A percentile compares a stretch with the other conserved stretches of the same genome.
These are phyloP conservation scores for Castor canadensis DNA, from an alignment of 2,113 vertebrate genomes.

Conservation along the genomic window DNA sequence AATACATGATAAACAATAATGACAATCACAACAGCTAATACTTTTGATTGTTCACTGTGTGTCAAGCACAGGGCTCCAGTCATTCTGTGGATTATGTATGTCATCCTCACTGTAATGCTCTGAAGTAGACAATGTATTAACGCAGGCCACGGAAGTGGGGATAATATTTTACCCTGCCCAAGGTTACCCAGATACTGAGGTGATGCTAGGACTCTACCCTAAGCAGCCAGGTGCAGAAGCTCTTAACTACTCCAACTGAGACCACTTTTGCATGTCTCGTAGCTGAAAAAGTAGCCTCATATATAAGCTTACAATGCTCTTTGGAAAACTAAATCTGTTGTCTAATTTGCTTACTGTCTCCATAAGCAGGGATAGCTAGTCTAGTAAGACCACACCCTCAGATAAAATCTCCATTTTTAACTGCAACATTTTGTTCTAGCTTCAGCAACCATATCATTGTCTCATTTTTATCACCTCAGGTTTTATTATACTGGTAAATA, in stretches of 20 bases:
- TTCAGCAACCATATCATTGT: conserved; percentile 65
- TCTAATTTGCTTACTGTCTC: background rate
- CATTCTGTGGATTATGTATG: background rate
- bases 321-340: background rate
- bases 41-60: background rate
- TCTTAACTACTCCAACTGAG: background rate
- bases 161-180: background rate
- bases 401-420: conserved; percentile 17
- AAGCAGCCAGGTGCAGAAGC: background rate
- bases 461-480: conserved; percentile 63
- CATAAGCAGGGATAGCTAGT: background rate
- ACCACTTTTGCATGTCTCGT: background rate
- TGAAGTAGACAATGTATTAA: background rate
- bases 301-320: background rate
- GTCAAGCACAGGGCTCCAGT: background rate
- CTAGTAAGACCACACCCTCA: background rate
- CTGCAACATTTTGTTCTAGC: background rate
- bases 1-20: background rate
- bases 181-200: background rate
- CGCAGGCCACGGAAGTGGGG: background rate
- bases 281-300: background rate
- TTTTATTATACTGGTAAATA: conserved; percentile 69
- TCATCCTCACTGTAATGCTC: background rate
- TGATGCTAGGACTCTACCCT: background rate
- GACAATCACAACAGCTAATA: background rate